Percentiles rank a stretch among this genome's conserved stretches.
phyloP scores from a whole-genome alignment of 2,888 invertebrate genomes.

The Alsophila aescularia region DNA sequence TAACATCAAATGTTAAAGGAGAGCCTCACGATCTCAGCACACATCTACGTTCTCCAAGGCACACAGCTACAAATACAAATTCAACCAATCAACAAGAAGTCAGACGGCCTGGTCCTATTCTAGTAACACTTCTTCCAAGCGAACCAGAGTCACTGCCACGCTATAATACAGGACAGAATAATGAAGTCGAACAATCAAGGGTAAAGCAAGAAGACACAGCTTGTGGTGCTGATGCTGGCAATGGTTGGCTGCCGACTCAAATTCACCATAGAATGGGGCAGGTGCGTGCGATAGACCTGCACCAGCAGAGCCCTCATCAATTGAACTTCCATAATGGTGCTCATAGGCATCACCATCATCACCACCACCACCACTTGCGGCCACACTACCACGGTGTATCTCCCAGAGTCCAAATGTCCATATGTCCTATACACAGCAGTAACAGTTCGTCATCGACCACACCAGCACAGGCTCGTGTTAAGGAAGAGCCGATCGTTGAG shows the following conservation, averaged over 20 bases:
- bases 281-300: conserved; percentile 41
- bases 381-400: conserved; percentile 20
- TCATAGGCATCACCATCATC: conserved; percentile 46
- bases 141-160: not conserved
- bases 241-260: conserved; percentile 36
- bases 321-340: conserved; percentile 49
- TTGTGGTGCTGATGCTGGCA: conserved; percentile 36
- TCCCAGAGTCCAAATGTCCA: conserved; percentile 29
- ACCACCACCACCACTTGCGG: conserved; percentile 38
- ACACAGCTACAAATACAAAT: conserved; percentile 37
- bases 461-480: conserved; percentile 46
- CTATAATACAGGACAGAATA: not conserved
- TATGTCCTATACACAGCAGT: conserved; percentile 40
- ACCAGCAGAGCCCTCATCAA: conserved; percentile 46
- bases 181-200: not conserved
- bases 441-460: conserved; percentile 20
- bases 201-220: conserved; percentile 54
- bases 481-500: conserved; percentile 60
- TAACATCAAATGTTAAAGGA: conserved; percentile 58
- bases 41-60: conserved; percentile 32
- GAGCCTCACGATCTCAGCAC: conserved; percentile 56
- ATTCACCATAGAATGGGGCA: conserved; percentile 23
- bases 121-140: not conserved
- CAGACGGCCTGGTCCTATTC: conserved; percentile 7
- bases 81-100: conserved; percentile 20